A percentile compares a stretch with the other conserved stretches of the same genome.
These are phyloP conservation scores for Ptychochromis oligacanthus DNA, from an alignment of 2,113 vertebrate genomes.

Conservation along the genomic window DNA sequence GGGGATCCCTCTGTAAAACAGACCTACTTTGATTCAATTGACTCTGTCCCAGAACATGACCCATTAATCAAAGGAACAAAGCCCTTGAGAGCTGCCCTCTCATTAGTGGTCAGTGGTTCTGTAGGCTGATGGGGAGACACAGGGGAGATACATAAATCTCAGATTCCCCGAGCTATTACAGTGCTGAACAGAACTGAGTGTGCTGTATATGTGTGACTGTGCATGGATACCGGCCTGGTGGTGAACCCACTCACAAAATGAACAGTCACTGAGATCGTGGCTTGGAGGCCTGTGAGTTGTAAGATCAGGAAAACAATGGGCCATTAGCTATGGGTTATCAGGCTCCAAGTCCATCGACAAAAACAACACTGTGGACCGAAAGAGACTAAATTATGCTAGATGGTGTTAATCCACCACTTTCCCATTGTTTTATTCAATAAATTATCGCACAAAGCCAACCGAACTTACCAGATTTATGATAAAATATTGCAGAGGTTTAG, in stretches of 20 bases:
- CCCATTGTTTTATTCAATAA: constrained; percentile 33
- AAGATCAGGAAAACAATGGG: constrained; percentile 66
- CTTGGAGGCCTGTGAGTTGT: constrained; percentile 30
- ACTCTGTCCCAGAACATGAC: constrained; percentile 46
- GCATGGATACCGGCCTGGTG: constrained; percentile 57
- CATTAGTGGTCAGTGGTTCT: constrained; percentile 47
- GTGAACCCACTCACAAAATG: constrained; percentile 66
- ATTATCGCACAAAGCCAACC: constrained; percentile 28
- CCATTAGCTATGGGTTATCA: constrained; percentile 67
- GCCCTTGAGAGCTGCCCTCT: constrained; percentile 33
- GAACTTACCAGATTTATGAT: constrained; percentile 36
- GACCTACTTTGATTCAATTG: constrained; percentile 20
- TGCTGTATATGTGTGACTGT: not conserved
- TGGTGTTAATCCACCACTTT: constrained; percentile 26
- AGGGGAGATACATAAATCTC: constrained; percentile 49
- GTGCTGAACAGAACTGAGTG: constrained; percentile 26
- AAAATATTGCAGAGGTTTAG: constrained; percentile 36
- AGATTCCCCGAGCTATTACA: constrained; percentile 43
- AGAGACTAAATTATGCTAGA: constrained; percentile 17
- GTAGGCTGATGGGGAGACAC: constrained; percentile 33
- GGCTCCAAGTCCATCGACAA: constrained; percentile 42
- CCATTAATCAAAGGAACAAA: constrained; percentile 61
- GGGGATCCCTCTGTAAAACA: constrained; percentile 24
- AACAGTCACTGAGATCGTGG: constrained; percentile 44
- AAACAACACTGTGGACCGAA: constrained; percentile 51